phyloP scores from a whole-genome alignment of 2,113 vertebrate genomes.

The Erythrolamprus reginae region DNA sequence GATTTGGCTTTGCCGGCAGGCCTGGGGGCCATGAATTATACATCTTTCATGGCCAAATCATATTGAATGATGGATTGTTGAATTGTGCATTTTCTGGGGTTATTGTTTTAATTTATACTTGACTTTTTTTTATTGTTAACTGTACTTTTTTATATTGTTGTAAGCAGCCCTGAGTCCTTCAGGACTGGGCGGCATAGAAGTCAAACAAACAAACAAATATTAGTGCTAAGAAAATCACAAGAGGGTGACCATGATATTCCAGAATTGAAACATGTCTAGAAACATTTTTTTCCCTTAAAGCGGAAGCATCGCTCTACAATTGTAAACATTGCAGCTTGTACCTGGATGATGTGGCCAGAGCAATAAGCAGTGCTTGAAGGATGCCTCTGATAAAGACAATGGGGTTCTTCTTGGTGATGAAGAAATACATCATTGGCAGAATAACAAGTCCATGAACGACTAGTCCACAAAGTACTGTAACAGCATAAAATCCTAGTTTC shows the following conservation, averaged over 20 bases:
- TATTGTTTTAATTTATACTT: too few relatives aligned
- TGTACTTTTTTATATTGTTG: too few relatives aligned
- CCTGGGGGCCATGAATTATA: too few relatives aligned
- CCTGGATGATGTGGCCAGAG: slow-evolving; percentile 96
- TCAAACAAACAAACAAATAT: too few relatives aligned
- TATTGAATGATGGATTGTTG: too few relatives aligned
- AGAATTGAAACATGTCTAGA: background rate
- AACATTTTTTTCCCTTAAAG: background rate
- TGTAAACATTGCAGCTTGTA: slow-evolving; percentile 46
- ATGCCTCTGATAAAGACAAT: slow-evolving; percentile 96
- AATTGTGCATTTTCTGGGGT: too few relatives aligned
- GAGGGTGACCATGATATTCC: background rate
- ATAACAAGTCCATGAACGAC: slow-evolving; percentile 91
- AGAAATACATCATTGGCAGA: slow-evolving; percentile 91
- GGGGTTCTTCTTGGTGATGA: slow-evolving; percentile 96
- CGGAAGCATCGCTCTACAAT: background rate
- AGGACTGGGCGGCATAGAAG: too few relatives aligned
- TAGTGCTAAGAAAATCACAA: background rate
- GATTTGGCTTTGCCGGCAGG: too few relatives aligned
- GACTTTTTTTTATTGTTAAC: too few relatives aligned
- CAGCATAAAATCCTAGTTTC: slow-evolving; percentile 92
- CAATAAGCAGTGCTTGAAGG: slow-evolving; percentile 94
- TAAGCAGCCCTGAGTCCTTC: too few relatives aligned
- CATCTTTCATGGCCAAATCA: too few relatives aligned
- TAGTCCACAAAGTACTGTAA: slow-evolving; percentile 91